These are phyloP conservation scores for Trialeurodes vaporariorum DNA, from an alignment of 1,140 invertebrate genomes.

Conservation along the genomic window DNA sequence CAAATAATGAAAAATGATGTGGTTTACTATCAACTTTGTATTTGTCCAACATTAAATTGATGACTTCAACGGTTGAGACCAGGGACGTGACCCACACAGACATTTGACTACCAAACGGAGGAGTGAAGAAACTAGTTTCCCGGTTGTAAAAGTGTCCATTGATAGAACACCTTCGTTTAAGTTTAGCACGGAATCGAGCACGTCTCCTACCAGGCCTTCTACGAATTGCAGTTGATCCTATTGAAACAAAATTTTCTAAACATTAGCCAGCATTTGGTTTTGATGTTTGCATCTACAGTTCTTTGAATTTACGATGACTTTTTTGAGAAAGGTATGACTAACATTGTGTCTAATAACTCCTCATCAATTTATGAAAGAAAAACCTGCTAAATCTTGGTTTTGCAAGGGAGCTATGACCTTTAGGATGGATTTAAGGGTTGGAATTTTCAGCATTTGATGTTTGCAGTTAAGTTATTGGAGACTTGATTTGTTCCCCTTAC, in stretches of 20 bases:
- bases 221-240: constrained; percentile 54
- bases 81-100: constrained; percentile 74
- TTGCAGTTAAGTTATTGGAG: too few species aligned
- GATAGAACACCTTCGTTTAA: constrained; percentile 68
- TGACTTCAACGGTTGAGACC: constrained; percentile 67
- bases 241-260: constrained; percentile 22
- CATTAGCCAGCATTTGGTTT: too few species aligned
- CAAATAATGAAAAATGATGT: constrained; percentile 67
- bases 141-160: constrained; percentile 82
- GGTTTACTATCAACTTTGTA: constrained; percentile 73
- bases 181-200: constrained; percentile 43
- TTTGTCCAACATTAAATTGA: constrained; percentile 73
- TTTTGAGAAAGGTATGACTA: too few species aligned
- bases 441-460: too few species aligned
- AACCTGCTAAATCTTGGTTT: too few species aligned
- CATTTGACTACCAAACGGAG: constrained; percentile 70
- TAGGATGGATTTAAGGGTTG: too few species aligned
- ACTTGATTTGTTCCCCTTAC: too few species aligned
- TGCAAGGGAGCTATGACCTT: too few species aligned
- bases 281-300: too few species aligned
- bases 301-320: too few species aligned
- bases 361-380: too few species aligned
- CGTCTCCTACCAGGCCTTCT: constrained; percentile 51
- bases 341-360: too few species aligned
- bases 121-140: constrained; percentile 78